Evolutionary conservation across 2,113 vertebrate species (phyloP), one percentile per base, ranked within the genome.

Genomic region (Ivindomyrus marchei): DNA sequence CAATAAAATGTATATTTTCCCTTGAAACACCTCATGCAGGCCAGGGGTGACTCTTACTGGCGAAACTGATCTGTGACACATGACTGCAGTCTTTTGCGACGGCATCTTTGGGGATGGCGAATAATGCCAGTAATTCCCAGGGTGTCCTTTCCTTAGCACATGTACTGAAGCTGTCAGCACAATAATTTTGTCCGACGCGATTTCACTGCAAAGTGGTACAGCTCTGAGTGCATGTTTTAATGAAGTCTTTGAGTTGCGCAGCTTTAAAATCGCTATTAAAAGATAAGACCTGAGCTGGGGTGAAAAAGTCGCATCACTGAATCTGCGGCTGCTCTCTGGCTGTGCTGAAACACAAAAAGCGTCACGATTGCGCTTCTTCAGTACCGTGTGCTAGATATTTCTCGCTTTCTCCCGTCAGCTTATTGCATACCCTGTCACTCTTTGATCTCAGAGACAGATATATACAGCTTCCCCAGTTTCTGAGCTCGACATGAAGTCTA

Each of bases 381-480:
- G 11, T 66, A 80, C 39, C 10, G 49, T 19, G 50, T 49, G 52
- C 42, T n/a, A 6, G 53, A n/a, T 49, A 15, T 89, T 46, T 27
- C 45, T 58, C 62, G 10, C 45, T 90, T 4, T 62, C 52, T 56
- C n/a, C 31, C 86, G 9, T 74, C 88, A 27, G 56, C 47, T 53
- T 88, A 52, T 70, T 85, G 85, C 77, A 70, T 88, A 90, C 88
- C 39, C 87, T 83, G 70, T 19, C 47, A 77, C 24, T 87, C 39
- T 85, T 87, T 53, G 46, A 50, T 53, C 13, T 52, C 85, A 36
- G 85, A 17, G 13, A 24, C 83, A 47, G 19, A 85, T 7, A 39
- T 19, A 19, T 17, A 36, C 74, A 80, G 74, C 4, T 77, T 77
- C 36, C 66, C 70, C 70, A 77, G 70, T 15, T 80, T 80, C 74